A percentile compares a stretch with the other conserved stretches of the same genome.
Conservation (phyloP, 2,888 invertebrate genomes). For the Pyrgus malvae region DNA sequence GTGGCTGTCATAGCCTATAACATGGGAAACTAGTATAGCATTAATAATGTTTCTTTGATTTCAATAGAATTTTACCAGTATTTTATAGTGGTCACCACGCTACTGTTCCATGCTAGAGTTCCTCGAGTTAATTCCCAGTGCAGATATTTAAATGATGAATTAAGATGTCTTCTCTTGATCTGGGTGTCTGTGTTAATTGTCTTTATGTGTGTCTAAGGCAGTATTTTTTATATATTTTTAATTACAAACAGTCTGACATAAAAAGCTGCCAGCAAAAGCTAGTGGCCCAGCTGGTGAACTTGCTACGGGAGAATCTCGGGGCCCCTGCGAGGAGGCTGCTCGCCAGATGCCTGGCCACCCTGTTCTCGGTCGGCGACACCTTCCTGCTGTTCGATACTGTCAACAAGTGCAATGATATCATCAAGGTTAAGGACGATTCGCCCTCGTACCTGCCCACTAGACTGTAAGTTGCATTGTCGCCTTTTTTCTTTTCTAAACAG, state of each 20-base stretch:
- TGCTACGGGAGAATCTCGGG: constrained; percentile 95
- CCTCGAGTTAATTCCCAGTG: no score
- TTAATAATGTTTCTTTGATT: no score
- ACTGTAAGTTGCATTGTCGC: constrained; percentile 85
- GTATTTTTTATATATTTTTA: neutral
- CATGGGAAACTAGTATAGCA: no score
- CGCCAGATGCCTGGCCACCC: constrained; percentile 94
- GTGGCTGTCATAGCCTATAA: no score
- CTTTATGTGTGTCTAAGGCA: no score
- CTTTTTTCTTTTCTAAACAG: neutral
- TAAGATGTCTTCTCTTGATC: no score
- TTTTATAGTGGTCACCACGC: no score
- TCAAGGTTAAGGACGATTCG: constrained; percentile 98
- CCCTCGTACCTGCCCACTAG: constrained; percentile 96
- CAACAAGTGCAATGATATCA: constrained; percentile 98
- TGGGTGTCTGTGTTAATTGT: no score
- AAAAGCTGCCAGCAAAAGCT: constrained; percentile 98
- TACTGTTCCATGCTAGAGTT: no score
- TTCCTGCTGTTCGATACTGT: constrained; percentile 98
- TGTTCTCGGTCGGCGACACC: constrained; percentile 98
- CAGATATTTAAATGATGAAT: no score
- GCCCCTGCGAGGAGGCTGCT: constrained; percentile 96
- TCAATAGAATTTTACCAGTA: no score
- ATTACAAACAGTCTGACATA: constrained; percentile 89
- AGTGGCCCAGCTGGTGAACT: constrained; percentile 94